A percentile compares a stretch with the other conserved stretches of the same genome.
Evolutionary conservation across 2,797 vertebrate genomes (phyloP).

Genomic region (Sebastes reedi): DNA sequence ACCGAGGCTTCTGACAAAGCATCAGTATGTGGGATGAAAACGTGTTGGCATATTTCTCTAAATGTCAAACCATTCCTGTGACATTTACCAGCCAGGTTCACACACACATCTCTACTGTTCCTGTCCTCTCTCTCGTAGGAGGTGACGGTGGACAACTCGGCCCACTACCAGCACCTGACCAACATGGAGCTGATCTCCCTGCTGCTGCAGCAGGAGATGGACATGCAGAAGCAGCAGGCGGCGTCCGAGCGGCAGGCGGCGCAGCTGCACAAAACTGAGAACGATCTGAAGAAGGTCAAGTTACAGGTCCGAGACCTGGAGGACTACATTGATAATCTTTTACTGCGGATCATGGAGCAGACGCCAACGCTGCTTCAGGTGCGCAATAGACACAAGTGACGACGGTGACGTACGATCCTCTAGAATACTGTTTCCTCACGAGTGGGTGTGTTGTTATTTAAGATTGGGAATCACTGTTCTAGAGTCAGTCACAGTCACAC

Average conservation of each 20-base stretch:
- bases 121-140: constrained; percentile 34
- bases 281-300: constrained; percentile 90
- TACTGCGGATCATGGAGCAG: constrained; percentile 97
- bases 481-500: constrained; percentile 13
- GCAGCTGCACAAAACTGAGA: constrained; percentile 86
- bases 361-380: constrained; percentile 95
- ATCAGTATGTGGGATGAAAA: too few species aligned
- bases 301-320: constrained; percentile 91
- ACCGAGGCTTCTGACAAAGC: too few species aligned
- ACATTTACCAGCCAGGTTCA: not conserved
- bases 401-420: not conserved
- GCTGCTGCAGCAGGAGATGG: constrained; percentile 92
- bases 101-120: not conserved
- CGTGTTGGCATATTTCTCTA: not conserved
- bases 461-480: constrained; percentile 18
- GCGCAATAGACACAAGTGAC: constrained; percentile 82
- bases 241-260: constrained; percentile 75
- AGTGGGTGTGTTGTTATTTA: not conserved
- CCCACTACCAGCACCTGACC: constrained; percentile 92
- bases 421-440: constrained; percentile 2
- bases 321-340: constrained; percentile 96
- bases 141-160: constrained; percentile 76
- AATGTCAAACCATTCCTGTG: not conserved
- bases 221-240: constrained; percentile 85
- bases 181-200: constrained; percentile 95